Conservation (phyloP, 1,140 invertebrate genomes). For the Cyclargus thomasi region DNA sequence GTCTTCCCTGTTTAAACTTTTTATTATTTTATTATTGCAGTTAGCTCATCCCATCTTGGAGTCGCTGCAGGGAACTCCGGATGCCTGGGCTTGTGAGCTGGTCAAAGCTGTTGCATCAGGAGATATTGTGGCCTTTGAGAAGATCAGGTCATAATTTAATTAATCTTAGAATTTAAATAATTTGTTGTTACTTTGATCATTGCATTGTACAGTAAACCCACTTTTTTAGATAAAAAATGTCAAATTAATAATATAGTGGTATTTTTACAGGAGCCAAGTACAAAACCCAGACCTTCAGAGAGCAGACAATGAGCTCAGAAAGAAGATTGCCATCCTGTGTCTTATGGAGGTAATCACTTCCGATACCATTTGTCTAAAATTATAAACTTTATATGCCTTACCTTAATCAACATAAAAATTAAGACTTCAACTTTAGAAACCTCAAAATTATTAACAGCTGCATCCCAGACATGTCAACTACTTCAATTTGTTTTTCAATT, state of each 20-base stretch:
- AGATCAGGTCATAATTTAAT: conserved; percentile 75
- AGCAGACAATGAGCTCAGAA: conserved; percentile 87
- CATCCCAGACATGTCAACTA: too few species aligned
- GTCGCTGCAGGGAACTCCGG: conserved; percentile 86
- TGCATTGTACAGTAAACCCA: too few species aligned
- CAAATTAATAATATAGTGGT: neutral
- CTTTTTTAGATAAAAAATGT: too few species aligned
- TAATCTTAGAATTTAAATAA: too few species aligned
- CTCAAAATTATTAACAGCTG: too few species aligned
- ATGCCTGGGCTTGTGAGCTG: conserved; percentile 93
- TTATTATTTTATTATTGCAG: conserved; percentile 60
- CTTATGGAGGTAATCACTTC: conserved; percentile 90
- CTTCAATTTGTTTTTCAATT: too few species aligned
- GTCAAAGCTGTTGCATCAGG: conserved; percentile 95
- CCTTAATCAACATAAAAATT: too few species aligned
- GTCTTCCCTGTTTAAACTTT: too few species aligned
- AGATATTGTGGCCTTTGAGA: conserved; percentile 90
- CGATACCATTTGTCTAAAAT: neutral
- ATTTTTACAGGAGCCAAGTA: conserved; percentile 79
- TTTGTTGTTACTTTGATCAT: too few species aligned
- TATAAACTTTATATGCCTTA: too few species aligned
- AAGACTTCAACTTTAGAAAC: too few species aligned
- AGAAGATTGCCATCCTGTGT: conserved; percentile 96
- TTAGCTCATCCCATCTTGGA: conserved; percentile 95
- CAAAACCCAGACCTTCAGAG: conserved; percentile 90